Base-by-base conservation (phyloP, 2,797 vertebrate species). In the Podarcis lilfordi region DNA sequence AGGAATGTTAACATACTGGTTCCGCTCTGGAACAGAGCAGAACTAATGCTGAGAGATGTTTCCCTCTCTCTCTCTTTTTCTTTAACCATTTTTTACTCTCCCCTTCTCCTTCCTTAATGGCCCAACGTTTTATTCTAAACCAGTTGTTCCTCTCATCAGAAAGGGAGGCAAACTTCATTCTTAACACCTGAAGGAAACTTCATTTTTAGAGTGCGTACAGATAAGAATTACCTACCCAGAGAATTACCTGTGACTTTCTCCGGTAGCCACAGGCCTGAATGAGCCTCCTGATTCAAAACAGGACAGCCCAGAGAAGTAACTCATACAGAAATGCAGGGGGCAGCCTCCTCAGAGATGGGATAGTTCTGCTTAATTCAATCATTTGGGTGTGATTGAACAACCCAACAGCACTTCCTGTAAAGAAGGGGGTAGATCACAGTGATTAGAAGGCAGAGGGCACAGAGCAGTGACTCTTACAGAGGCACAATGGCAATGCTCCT, bases 1-100 rank as follows among this genome's bases (percentile, higher is more conserved):
- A 64, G 72, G 86, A 90, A 88, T 87, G 77, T 68, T 55, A 59
- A 69, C 86, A 29, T 3, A 55, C 75, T 7, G 32, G 81, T 69
- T 80, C 11, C 5, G 6, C n/a, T 27, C 55, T 76, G 45, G n/a
- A 80, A 35, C 45, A 40, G 55, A 43, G 50, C 27, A 59, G 40
- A 55, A 32, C 3, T 6, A 37, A n/a, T 15, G 35, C 29, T 10
- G 17, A 10, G 11, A 84, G 50, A 3, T 2, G 25, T 19, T 25
- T n/a, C 45, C 61, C 37, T 75, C 23, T 29, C 21, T 23, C 8
- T 40, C 50, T 84, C 55, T 80, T 71, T 32, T 40, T 50, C 59
- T 59, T 82, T 0, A 0, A 0, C 5, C 43, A 5, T 68, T 50
- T 37, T 29, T 23, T 10, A 40, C 37, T 82, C 0, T 1, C 0